A percentile compares a stretch with the other conserved stretches of the same genome.
phyloP scores from a whole-genome alignment of 2,888 invertebrate genomes.

The Hedya salicella region DNA sequence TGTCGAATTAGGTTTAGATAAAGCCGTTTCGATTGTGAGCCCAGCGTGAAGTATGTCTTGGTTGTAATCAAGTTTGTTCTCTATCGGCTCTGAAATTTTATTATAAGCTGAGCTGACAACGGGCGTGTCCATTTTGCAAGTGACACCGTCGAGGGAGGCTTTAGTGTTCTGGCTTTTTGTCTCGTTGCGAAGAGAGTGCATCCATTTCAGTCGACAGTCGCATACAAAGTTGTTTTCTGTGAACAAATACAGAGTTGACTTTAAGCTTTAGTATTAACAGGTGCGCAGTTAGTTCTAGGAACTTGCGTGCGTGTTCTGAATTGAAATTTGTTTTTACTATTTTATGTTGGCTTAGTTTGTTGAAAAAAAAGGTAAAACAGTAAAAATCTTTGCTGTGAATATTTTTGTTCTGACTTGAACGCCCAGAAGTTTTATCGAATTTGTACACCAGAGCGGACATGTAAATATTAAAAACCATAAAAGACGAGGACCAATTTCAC shows the following conservation, averaged over 20 bases:
- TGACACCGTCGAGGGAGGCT: slow-evolving; percentile 88
- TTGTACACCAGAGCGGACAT: no score
- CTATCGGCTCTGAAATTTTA: slow-evolving; percentile 68
- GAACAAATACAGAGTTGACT: slow-evolving; percentile 59
- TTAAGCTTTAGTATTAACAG: slow-evolving; percentile 3
- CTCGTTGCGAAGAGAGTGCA: slow-evolving; percentile 89
- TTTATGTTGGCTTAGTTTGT: no score
- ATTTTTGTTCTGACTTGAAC: no score
- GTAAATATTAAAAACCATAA: no score
- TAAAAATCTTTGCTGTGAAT: no score
- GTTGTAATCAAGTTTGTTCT: slow-evolving; percentile 69
- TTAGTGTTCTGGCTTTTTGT: slow-evolving; percentile 89
- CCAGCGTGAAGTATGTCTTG: slow-evolving; percentile 71
- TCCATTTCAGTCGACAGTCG: slow-evolving; percentile 93
- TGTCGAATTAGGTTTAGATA: slow-evolving; percentile 68
- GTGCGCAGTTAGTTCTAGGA: no score
- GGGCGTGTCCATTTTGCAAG: slow-evolving; percentile 87
- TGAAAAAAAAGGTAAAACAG: no score
- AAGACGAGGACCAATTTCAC: no score
- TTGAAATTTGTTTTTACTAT: no score
- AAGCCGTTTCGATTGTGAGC: slow-evolving; percentile 68
- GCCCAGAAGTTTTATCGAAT: no score
- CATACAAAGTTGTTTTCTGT: slow-evolving; percentile 93
- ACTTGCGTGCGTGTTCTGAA: no score
- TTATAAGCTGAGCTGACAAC: slow-evolving; percentile 79